phyloP scores from a whole-genome alignment of 92 coral and sea anemone genomes.

The Umimayanthus chanpuru region DNA sequence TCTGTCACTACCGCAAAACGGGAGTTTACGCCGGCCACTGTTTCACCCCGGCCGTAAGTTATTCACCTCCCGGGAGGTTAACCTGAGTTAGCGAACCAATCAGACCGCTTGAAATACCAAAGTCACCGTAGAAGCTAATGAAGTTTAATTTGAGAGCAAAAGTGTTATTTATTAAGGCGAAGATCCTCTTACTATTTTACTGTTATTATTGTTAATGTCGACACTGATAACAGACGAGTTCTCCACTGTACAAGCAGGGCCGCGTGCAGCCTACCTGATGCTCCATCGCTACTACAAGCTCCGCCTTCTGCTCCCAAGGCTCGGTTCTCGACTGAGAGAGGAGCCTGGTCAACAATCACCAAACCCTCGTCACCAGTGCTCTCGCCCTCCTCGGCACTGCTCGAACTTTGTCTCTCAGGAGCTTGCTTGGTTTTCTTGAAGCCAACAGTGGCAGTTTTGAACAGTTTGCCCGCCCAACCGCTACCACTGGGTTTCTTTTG shows the following conservation, averaged over 20 bases:
- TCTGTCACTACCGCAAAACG: too few relatives aligned
- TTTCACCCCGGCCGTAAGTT: too few relatives aligned
- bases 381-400: constrained; percentile 40
- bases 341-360: constrained; percentile 41
- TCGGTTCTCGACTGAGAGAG: constrained; percentile 20
- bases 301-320: constrained; percentile 31
- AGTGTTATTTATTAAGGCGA: too few relatives aligned
- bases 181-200: too few relatives aligned
- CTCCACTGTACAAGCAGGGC: not conserved
- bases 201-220: too few relatives aligned
- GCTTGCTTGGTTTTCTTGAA: constrained; percentile 28
- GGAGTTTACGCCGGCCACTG: too few relatives aligned
- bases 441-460: constrained; percentile 33
- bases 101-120: too few relatives aligned
- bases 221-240: too few relatives aligned
- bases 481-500: constrained; percentile 60
- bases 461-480: constrained; percentile 51
- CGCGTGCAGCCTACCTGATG: not conserved
- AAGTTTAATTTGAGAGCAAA: too few relatives aligned
- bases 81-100: too few relatives aligned
- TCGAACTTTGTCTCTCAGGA: constrained; percentile 43
- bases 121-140: too few relatives aligned
- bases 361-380: constrained; percentile 28
- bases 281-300: not conserved
- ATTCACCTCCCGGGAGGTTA: too few relatives aligned